phyloP scores from a whole-genome alignment of 2,888 invertebrate genomes.

The Heterodera filipjevi region DNA sequence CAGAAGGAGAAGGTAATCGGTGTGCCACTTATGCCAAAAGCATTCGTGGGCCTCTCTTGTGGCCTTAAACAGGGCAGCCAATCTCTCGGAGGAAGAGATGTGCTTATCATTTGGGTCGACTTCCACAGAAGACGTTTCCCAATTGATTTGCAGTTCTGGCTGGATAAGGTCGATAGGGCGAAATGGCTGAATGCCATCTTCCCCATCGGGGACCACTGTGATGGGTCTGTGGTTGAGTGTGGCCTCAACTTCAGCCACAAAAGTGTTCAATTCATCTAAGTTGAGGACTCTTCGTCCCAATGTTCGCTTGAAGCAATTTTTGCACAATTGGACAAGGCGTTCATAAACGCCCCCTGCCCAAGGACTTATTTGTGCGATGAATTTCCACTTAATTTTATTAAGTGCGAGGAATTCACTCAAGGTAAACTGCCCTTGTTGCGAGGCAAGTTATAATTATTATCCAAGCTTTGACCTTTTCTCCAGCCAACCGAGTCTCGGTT shows the following conservation, averaged over 20 bases:
- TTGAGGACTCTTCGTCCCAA: background rate
- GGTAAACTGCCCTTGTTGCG: constrained; percentile 12
- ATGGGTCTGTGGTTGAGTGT: constrained; percentile 29
- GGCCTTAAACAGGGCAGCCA: background rate
- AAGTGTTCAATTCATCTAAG: constrained; percentile 15
- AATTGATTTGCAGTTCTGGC: background rate
- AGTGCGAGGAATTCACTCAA: background rate
- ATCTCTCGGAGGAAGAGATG: background rate
- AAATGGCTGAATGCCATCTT: background rate
- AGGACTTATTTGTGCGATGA: background rate
- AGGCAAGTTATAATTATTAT: constrained; percentile 17
- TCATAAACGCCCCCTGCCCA: constrained; percentile 29
- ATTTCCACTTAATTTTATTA: background rate
- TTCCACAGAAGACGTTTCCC: background rate
- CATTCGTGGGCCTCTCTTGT: background rate
- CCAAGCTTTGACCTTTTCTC: constrained; percentile 13
- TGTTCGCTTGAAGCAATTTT: constrained; percentile 5
- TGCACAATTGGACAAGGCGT: constrained; percentile 17
- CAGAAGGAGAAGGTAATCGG: background rate
- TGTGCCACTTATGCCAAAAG: background rate
- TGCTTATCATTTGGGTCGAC: background rate
- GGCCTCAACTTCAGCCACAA: constrained; percentile 29
- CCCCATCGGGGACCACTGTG: background rate
- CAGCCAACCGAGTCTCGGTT: background rate
- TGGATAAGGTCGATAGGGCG: constrained; percentile 25